Evolutionary conservation across 2,888 invertebrate species (phyloP).

Genomic region (Cryptus armator): DNA sequence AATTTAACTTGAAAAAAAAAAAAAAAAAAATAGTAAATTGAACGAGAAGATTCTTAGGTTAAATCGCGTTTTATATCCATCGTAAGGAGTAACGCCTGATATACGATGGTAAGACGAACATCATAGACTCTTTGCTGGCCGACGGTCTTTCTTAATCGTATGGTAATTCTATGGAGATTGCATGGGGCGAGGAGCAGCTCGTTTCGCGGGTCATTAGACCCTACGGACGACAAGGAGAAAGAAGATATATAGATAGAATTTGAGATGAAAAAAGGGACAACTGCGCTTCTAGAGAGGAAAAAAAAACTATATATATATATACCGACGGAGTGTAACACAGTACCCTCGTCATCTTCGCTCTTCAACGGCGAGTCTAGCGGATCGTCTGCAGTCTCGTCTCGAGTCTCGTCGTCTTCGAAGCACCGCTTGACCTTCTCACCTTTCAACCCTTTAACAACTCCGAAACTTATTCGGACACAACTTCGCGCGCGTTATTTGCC

Average conservation of each 20-base stretch:
- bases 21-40: conserved; percentile 4
- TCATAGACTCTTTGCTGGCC: conserved; percentile 52
- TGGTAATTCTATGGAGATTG: conserved; percentile 85
- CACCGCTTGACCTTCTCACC: conserved; percentile 62
- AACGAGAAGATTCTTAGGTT: conserved; percentile 4
- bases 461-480: not conserved
- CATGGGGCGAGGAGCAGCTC: conserved; percentile 81
- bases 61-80: conserved; percentile 35
- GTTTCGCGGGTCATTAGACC: conserved; percentile 81
- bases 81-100: conserved; percentile 12
- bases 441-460: conserved; percentile 44
- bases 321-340: conserved; percentile 25
- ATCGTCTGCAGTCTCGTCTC: conserved; percentile 38
- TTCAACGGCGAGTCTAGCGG: conserved; percentile 27
- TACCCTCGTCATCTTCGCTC: conserved; percentile 49
- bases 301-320: conserved; percentile 1
- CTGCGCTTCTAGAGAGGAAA: not conserved
- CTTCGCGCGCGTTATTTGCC: not conserved
- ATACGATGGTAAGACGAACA: conserved; percentile 43
- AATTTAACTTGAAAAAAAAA: not conserved
- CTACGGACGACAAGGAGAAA: conserved; percentile 69
- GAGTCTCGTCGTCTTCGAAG: conserved; percentile 47
- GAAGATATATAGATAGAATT: conserved; percentile 7
- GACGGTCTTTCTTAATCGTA: conserved; percentile 82
- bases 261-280: conserved; percentile 11